phyloP scores from a whole-genome alignment of 2,113 vertebrate genomes.

The Erinaceus europaeus region DNA sequence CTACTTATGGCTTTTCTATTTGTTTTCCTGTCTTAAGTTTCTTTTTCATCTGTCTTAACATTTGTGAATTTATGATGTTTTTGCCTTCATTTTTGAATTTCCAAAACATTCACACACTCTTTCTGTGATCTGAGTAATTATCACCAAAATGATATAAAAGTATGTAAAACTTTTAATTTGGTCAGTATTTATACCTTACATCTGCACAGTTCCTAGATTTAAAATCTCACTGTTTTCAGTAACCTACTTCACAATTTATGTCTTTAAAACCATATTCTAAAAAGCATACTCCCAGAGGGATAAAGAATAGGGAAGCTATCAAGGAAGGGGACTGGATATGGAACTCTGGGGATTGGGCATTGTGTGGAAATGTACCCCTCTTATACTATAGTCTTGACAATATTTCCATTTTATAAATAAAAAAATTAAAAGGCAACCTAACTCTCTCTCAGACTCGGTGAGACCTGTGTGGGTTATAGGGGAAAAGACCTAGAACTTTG shows the following conservation, averaged over 20 bases:
- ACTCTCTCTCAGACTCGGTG: too few species aligned
- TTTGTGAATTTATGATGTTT: background rate
- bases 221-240: background rate
- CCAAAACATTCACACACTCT: background rate
- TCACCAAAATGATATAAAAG: background rate
- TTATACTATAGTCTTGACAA: too few species aligned
- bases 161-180: background rate
- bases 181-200: background rate
- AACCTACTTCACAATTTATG: background rate
- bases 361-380: too few species aligned
- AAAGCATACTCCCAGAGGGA: too few species aligned
- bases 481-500: too few species aligned
- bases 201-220: background rate
- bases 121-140: background rate
- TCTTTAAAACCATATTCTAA: background rate
- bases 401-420: too few species aligned
- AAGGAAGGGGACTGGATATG: too few species aligned
- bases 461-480: too few species aligned
- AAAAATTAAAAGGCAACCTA: too few species aligned
- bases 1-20: background rate
- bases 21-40: background rate
- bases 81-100: background rate
- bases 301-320: too few species aligned
- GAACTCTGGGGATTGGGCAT: too few species aligned
- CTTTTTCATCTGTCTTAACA: background rate